These are phyloP conservation scores for Merops nubicus DNA, from an alignment of 2,113 vertebrate genomes.

Conservation along the genomic window DNA sequence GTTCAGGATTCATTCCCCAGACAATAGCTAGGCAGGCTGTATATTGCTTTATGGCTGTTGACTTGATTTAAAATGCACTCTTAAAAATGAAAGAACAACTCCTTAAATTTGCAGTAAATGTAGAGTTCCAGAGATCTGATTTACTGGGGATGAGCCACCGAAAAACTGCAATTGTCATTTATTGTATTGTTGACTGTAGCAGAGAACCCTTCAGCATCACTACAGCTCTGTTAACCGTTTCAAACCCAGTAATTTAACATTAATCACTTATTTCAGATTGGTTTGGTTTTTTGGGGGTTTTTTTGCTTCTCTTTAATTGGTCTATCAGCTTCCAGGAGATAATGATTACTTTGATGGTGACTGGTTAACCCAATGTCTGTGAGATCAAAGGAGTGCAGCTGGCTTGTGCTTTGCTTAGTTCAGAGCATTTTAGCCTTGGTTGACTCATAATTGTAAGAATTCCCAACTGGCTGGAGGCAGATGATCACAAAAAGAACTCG, in stretches of 20 bases:
- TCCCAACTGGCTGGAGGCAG: not conserved
- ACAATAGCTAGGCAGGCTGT: slow-evolving; percentile 18
- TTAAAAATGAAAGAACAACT: slow-evolving; percentile 71
- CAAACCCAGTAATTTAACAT: not conserved
- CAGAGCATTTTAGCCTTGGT: not conserved
- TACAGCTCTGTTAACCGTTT: not conserved
- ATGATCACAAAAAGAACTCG: not conserved
- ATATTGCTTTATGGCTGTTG: slow-evolving; percentile 61
- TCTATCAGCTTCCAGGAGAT: not conserved
- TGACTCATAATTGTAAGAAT: not conserved
- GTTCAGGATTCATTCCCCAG: not conserved
- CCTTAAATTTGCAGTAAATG: slow-evolving; percentile 72
- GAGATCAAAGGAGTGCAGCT: not conserved
- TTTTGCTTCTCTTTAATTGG: not conserved
- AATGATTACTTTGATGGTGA: not conserved
- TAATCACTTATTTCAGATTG: not conserved
- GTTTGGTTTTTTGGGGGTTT: not conserved
- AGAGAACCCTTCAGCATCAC: not conserved
- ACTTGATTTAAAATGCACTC: slow-evolving; percentile 73
- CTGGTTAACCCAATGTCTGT: not conserved
- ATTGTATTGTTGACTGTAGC: slow-evolving; percentile 14
- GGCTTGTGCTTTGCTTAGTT: not conserved
- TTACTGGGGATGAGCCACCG: slow-evolving; percentile 62
- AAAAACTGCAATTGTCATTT: slow-evolving; percentile 47
- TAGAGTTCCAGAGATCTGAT: slow-evolving; percentile 68